Conservation (phyloP, 2,113 vertebrate species). For the Pseudolaguvia tuberculata region DNA sequence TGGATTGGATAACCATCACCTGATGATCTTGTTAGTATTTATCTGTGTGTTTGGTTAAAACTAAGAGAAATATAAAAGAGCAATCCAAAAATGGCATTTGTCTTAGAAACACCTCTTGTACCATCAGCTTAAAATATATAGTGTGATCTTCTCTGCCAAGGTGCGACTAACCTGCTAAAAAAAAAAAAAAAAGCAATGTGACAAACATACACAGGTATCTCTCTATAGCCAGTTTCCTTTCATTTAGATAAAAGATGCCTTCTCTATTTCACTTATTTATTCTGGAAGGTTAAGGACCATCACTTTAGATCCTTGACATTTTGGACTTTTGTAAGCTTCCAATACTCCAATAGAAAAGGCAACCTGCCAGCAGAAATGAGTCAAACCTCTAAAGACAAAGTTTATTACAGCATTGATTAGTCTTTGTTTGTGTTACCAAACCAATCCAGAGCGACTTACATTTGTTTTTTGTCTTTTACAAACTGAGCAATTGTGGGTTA, state of each 20-base stretch:
- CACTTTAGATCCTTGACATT: constrained; percentile 75
- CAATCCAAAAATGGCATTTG: background rate
- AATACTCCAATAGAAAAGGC: constrained; percentile 47
- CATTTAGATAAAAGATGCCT: constrained; percentile 61
- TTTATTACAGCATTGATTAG: too few relatives aligned
- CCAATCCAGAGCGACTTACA: too few relatives aligned
- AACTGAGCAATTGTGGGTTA: too few relatives aligned
- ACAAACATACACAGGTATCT: background rate
- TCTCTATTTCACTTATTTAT: constrained; percentile 72
- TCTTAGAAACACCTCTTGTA: background rate
- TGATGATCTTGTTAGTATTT: background rate
- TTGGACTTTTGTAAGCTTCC: constrained; percentile 56
- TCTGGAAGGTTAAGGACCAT: constrained; percentile 71
- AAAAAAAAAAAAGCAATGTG: background rate
- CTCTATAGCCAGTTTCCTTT: background rate
- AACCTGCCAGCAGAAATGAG: constrained; percentile 36
- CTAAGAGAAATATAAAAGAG: background rate
- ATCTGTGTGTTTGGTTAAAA: background rate
- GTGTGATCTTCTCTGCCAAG: background rate
- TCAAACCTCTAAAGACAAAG: constrained; percentile 7
- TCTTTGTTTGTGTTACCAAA: too few relatives aligned
- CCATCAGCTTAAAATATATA: background rate
- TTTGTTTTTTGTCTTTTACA: too few relatives aligned
- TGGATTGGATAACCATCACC: too few relatives aligned
- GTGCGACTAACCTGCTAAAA: too few relatives aligned